Evolutionary conservation across 2,113 vertebrate genomes (phyloP).

Genomic region (Dasyprocta punctata): DNA sequence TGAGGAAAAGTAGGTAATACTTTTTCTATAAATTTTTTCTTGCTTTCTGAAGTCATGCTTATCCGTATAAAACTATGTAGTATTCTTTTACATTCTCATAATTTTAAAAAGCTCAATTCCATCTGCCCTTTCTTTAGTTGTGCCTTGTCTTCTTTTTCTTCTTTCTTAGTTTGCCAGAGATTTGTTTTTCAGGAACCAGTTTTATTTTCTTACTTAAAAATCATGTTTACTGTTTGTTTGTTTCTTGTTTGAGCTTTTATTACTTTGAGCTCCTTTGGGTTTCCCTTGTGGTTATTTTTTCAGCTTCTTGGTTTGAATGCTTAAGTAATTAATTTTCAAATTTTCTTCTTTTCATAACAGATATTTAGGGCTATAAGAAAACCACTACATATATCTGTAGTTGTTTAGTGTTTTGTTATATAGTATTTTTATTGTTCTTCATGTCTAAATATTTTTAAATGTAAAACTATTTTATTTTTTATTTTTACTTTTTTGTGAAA

Average conservation of each 20-base stretch:
- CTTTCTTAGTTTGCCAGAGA: background rate
- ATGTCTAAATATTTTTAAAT: too few species aligned
- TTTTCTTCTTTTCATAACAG: background rate
- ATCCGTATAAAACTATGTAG: too few species aligned
- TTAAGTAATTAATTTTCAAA: background rate
- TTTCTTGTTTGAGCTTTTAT: background rate
- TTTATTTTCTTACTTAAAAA: background rate
- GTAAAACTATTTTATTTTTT: too few species aligned
- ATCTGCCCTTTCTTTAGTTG: background rate
- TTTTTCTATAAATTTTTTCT: too few species aligned
- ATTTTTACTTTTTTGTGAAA: too few species aligned
- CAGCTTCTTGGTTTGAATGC: background rate
- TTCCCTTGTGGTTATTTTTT: background rate
- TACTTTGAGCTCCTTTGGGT: too few species aligned
- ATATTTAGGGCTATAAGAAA: background rate
- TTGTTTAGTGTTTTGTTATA: background rate
- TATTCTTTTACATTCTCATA: too few species aligned
- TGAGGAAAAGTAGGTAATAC: too few species aligned
- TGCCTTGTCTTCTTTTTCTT: background rate
- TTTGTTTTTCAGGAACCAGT: too few species aligned
- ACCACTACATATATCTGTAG: background rate
- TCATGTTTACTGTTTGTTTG: background rate
- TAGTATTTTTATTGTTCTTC: background rate
- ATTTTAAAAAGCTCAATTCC: background rate
- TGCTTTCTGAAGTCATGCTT: too few species aligned